Conservation (phyloP, 2,797 vertebrate species). For the Carcharodon carcharias region DNA sequence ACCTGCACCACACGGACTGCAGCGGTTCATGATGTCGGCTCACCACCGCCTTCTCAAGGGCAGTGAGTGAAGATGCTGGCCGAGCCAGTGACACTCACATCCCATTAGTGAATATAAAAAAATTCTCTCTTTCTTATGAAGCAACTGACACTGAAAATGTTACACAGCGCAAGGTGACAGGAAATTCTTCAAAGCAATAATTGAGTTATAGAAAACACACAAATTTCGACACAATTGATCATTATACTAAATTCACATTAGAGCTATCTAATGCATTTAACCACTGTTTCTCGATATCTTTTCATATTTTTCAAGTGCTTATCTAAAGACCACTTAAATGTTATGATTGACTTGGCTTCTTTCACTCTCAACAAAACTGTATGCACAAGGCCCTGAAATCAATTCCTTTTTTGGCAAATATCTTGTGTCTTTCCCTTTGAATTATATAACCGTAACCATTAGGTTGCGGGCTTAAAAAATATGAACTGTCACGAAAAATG, state of each 20-base stretch:
- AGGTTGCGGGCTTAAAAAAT: not conserved
- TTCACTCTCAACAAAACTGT: not conserved
- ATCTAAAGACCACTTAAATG: not conserved
- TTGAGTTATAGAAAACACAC: not conserved
- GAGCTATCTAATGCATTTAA: not conserved
- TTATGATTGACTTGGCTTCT: not conserved
- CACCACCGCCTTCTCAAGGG: too few species aligned
- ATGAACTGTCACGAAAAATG: not conserved
- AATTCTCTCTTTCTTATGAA: not conserved
- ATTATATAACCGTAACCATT: not conserved
- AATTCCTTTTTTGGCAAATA: not conserved
- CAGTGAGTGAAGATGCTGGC: too few species aligned
- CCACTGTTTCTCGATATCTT: not conserved
- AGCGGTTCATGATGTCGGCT: too few species aligned
- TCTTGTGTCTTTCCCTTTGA: not conserved
- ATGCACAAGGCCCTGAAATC: not conserved
- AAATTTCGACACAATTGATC: not conserved
- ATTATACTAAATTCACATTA: not conserved
- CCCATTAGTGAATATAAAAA: too few species aligned
- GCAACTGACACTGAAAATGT: not conserved
- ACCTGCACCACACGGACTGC: too few species aligned
- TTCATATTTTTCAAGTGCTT: not conserved
- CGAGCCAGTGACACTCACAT: too few species aligned
- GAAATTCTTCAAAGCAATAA: not conserved
- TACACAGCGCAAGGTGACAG: not conserved